Base-by-base conservation (phyloP, 2,888 invertebrate genomes). In the Camptogramma bilineatum region DNA sequence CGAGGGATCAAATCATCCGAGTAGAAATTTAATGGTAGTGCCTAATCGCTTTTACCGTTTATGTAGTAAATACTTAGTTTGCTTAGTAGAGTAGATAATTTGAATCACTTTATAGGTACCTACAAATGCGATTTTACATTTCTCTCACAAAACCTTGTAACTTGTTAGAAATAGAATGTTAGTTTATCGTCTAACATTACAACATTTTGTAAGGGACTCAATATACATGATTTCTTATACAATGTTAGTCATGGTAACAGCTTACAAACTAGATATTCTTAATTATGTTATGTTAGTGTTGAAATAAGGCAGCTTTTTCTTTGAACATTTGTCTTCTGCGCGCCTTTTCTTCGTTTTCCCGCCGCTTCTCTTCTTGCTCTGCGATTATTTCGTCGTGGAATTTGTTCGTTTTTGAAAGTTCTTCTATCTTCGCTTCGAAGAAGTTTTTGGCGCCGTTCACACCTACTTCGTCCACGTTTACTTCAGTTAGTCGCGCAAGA, bases 371-470 rank as follows among this genome's bases (percentile, higher is more conserved):
- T 80, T 98, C 98, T 83, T 98, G 98, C 83, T 99, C 98, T 86
- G 96, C 95, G 66, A 97, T 95, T 70, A 99, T 98, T 90, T 99
- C 99, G 73, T 96, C 96, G 82, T 98, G 98, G 88, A 98, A 98
- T 91, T 98, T 98, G 82, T 96, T 97, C 62, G 95, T 94, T 78
- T 96, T 96, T 9, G 96, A 90, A 69, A 98, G 94, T 80, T 98
- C 96, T 80, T 97, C 97, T 77, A 99, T 98, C 96, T 99, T 99
- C 0, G 98, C 98, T 93, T 98, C 98, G 82, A 99, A 99, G 93
- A 99, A 99, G 82, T 96, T 96, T 85, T 98, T 98, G 39, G 99
- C 99, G 13, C 98, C 99, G 71, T 96, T 96, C 0, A 99, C 99
- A 0, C 99, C 99, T 18, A 98, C 98, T 93, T 98, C 96, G 71